phyloP scores from a whole-genome alignment of 2,113 vertebrate genomes.

The Puffinus mauretanicus region DNA sequence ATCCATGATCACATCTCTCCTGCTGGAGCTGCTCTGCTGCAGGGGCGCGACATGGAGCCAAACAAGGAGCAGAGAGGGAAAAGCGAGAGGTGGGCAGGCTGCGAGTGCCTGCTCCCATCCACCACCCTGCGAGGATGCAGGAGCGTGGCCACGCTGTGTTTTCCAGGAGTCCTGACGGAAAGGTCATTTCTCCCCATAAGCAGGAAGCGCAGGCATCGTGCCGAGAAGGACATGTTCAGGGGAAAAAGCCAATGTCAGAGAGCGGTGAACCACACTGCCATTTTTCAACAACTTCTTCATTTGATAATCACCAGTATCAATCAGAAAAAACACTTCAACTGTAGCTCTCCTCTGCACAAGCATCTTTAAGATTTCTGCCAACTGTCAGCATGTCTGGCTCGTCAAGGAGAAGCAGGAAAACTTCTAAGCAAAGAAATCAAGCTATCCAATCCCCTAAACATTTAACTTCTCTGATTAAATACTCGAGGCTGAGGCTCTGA shows the following conservation, averaged over 20 bases:
- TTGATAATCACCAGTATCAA: neutral
- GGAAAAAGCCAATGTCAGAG: neutral
- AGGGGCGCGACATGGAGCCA: neutral
- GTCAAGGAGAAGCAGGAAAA: neutral
- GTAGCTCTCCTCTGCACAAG: neutral
- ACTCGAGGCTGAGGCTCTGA: neutral
- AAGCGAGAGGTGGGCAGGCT: neutral
- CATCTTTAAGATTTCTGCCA: neutral
- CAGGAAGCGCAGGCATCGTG: neutral
- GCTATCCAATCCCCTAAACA: neutral
- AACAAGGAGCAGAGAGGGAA: neutral
- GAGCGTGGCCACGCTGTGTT: neutral
- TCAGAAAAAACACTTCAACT: neutral
- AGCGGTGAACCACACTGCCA: neutral
- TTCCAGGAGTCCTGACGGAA: neutral
- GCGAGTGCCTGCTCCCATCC: neutral
- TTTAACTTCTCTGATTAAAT: slow-evolving; percentile 2
- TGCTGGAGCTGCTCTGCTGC: neutral
- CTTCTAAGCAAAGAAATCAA: slow-evolving; percentile 19
- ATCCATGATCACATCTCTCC: neutral
- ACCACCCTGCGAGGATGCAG: neutral
- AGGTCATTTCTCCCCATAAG: neutral
- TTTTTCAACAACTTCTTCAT: neutral
- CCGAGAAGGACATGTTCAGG: neutral
- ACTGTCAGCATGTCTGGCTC: neutral